Base-by-base conservation (phyloP, 1,140 invertebrate genomes). In the Ganaspis sp. region DNA sequence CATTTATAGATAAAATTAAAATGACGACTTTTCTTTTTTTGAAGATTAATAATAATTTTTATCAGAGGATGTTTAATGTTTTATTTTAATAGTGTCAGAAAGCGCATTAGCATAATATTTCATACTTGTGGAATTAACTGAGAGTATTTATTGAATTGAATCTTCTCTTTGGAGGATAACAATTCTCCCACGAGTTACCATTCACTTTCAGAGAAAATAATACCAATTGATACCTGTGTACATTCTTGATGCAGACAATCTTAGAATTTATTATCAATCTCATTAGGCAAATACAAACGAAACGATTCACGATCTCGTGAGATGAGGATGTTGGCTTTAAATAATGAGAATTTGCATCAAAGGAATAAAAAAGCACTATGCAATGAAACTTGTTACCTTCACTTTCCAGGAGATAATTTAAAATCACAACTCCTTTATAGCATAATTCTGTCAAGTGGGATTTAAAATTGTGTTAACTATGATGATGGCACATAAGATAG, bases 351-450 rank as follows among this genome's bases (percentile, higher is more conserved):
- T 64, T 64, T 64, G 45, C 15, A n/a, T 15, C 21, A 64, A 9
- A n/a, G 5, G 12, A 26, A 26, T 1, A 29, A 54, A 34, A 64
- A n/a, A 64, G 6, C 23, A 58, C 12, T 23, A 12, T 29, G 21
- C 6, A 64, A 64, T 23, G 4, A 2, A 12, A 15, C 75, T 74
- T 54, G 42, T 70, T 54, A 69, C 69, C 72, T 71, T 29, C 42
- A 34, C 5, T 58, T 23, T 70, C 21, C 38, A 12, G 70, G 72
- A 45, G 73, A 78, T 78, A 74, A 78, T 78, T 78, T 74, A 69
- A 77, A 77, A 73, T 71, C 45, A 12, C 70, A n/a, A 77, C 58
- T 64, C 45, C 42, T 26, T 29, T 26, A 23, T 34, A 34, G 70
- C 45, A 38, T 42, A 73, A 77, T 77, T 72, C 70, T 53, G 45